phyloP scores from a whole-genome alignment of 2,113 vertebrate species.

The Cochlearius cochlearius region DNA sequence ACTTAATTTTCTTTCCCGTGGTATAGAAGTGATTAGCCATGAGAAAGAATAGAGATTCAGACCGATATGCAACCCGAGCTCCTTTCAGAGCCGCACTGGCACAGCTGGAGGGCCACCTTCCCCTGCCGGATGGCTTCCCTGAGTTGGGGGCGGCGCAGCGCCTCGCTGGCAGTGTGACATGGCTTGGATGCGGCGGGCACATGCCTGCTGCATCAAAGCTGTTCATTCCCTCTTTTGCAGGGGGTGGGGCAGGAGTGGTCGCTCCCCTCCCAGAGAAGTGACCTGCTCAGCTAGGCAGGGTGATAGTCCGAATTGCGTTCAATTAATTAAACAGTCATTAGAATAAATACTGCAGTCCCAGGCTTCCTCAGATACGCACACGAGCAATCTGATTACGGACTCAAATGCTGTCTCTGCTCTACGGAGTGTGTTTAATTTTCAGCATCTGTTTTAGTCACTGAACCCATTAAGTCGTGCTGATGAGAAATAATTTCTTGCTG shows the following conservation, averaged over 20 bases:
- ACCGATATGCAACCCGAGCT: too few relatives aligned
- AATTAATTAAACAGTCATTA: conserved; percentile 29
- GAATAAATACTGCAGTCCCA: neutral
- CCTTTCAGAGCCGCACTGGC: neutral
- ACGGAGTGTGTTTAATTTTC: neutral
- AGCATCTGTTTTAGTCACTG: neutral
- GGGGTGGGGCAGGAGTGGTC: neutral
- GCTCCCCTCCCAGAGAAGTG: conserved; percentile 1
- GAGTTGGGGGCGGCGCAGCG: rapidly evolving
- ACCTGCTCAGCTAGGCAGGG: neutral
- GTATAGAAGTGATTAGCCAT: neutral
- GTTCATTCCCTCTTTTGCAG: neutral
- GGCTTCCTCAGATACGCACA: neutral
- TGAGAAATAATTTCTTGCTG: conserved; percentile 14
- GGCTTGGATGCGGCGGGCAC: neutral
- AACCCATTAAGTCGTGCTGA: neutral
- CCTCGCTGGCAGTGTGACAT: rapidly evolving
- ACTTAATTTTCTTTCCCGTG: neutral
- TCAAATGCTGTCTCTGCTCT: neutral
- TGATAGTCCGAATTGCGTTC: neutral
- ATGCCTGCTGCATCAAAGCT: neutral
- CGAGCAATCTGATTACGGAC: neutral
- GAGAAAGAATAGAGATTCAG: neutral
- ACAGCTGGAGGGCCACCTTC: neutral
- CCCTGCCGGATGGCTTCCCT: neutral